Percentiles rank a stretch among this genome's conserved stretches.
phyloP scores from a whole-genome alignment of 2,888 invertebrate species.

The Philopedon plagiatum region DNA sequence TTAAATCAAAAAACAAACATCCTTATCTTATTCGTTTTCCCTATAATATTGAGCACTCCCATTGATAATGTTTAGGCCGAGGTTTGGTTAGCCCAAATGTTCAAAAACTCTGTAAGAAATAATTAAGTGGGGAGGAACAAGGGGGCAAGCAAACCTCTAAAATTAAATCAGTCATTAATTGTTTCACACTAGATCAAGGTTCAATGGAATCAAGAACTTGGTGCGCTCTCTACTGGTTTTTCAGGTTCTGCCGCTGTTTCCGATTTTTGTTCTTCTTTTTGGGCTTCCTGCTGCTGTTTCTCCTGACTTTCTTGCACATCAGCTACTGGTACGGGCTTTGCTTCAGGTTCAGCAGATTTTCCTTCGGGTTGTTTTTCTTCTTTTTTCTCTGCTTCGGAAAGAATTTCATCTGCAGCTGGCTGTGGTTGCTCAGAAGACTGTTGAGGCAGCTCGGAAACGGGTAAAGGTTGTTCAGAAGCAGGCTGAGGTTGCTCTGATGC shows the following conservation, averaged over 20 bases:
- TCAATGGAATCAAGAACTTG: slow-evolving; percentile 62
- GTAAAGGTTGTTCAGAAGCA: slow-evolving; percentile 26
- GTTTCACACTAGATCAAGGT: slow-evolving; percentile 45
- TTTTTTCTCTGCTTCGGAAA: slow-evolving; percentile 47
- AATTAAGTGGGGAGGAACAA: slow-evolving; percentile 64
- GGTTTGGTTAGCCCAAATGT: slow-evolving; percentile 64
- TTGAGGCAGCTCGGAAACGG: slow-evolving; percentile 12
- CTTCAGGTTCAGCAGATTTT: slow-evolving; percentile 56
- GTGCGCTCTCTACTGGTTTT: slow-evolving; percentile 59
- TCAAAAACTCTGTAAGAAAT: slow-evolving; percentile 54
- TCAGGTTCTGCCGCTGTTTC: slow-evolving; percentile 58
- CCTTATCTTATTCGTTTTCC: slow-evolving; percentile 33
- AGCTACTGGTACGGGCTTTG: slow-evolving; percentile 56
- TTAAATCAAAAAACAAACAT: slow-evolving; percentile 56
- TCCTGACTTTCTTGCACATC: slow-evolving; percentile 58
- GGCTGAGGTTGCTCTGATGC: slow-evolving; percentile 20
- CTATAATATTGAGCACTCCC: slow-evolving; percentile 60
- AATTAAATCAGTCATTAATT: slow-evolving; percentile 49
- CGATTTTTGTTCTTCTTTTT: slow-evolving; percentile 50
- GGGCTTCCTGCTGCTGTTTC: slow-evolving; percentile 28
- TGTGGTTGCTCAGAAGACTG: slow-evolving; percentile 50
- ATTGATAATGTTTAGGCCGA: slow-evolving; percentile 58
- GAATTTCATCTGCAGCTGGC: slow-evolving; percentile 61
- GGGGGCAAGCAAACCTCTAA: slow-evolving; percentile 65
- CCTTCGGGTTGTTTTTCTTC: slow-evolving; percentile 39